These are phyloP conservation scores for Tetramorium alpestre DNA, from an alignment of 1,140 invertebrate species.

Conservation along the genomic window DNA sequence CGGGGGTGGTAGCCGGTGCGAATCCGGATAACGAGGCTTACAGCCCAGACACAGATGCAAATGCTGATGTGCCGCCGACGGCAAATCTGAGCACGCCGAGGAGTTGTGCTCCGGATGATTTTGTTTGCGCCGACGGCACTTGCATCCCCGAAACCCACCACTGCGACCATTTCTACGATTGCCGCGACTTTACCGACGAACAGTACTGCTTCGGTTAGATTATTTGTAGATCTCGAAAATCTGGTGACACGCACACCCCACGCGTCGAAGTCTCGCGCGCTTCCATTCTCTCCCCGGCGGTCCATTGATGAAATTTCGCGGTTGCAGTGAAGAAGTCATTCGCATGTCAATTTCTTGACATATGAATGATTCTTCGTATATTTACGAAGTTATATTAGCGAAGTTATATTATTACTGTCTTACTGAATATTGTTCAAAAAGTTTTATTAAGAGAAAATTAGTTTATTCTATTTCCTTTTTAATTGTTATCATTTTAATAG, in stretches of 20 bases:
- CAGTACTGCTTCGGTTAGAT: slow-evolving; percentile 92
- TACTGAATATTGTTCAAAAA: neutral
- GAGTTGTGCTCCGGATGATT: slow-evolving; percentile 86
- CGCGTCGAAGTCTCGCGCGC: neutral
- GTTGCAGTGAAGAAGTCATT: neutral
- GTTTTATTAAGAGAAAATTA: neutral
- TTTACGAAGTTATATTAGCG: neutral
- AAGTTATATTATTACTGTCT: neutral
- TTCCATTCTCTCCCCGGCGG: neutral
- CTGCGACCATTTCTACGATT: slow-evolving; percentile 96
- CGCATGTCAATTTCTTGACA: neutral
- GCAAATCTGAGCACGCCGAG: slow-evolving; percentile 81
- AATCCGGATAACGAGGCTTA: slow-evolving; percentile 76
- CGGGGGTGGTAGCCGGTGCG: slow-evolving; percentile 74
- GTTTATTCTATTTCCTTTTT: neutral
- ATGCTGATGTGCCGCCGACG: slow-evolving; percentile 74
- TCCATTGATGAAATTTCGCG: neutral
- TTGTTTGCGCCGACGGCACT: slow-evolving; percentile 88
- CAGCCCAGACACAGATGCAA: slow-evolving; percentile 76
- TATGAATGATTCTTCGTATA: neutral
- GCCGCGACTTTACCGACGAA: slow-evolving; percentile 96
- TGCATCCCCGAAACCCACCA: slow-evolving; percentile 89
- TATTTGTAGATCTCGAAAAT: slow-evolving; percentile 79
- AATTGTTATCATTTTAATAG: neutral
- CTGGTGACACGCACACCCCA: slow-evolving; percentile 69